These are phyloP conservation scores for Cliona cf. orientalis DNA, from an alignment of 37 sponge, comb jelly and placozoan species.

Conservation along the genomic window DNA sequence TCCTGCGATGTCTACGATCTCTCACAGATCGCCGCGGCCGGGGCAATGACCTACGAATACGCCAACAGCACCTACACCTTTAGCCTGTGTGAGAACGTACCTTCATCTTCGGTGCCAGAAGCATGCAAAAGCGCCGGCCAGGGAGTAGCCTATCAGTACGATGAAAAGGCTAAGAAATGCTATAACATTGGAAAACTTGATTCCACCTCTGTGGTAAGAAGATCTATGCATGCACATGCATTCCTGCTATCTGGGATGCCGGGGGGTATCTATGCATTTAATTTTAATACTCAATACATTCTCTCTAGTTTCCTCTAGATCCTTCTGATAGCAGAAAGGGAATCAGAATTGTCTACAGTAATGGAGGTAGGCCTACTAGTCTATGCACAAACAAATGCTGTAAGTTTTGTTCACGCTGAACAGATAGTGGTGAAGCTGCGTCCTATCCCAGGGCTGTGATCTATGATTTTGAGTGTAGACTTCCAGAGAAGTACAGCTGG, in stretches of 20 bases:
- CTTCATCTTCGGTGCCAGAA: constrained; percentile 12
- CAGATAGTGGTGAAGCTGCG: not conserved
- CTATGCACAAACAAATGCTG: too few species aligned
- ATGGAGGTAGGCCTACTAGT: constrained; percentile 51
- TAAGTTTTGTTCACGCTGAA: too few species aligned
- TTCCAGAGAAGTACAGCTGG: too few species aligned
- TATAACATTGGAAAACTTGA: constrained; percentile 34
- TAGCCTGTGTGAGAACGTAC: constrained; percentile 43
- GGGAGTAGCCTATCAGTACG: constrained; percentile 47
- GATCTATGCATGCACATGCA: too few species aligned
- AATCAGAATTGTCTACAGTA: constrained; percentile 64
- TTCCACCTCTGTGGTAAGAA: constrained; percentile 38
- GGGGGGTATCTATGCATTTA: too few species aligned
- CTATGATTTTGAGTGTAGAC: constrained; percentile 71
- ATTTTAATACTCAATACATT: not conserved
- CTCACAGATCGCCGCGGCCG: constrained; percentile 2
- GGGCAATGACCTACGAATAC: not conserved
- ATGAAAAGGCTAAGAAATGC: not conserved
- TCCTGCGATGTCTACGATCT: constrained; percentile 47
- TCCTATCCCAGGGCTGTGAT: constrained; percentile 49
- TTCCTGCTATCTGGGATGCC: too few species aligned
- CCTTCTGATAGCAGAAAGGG: constrained; percentile 53
- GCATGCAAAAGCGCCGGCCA: constrained; percentile 2
- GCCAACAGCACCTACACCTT: constrained; percentile 26
- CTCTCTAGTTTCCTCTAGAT: constrained; percentile 67